Base-by-base conservation (phyloP, 2,888 invertebrate species). In the Deilephila porcellus region DNA sequence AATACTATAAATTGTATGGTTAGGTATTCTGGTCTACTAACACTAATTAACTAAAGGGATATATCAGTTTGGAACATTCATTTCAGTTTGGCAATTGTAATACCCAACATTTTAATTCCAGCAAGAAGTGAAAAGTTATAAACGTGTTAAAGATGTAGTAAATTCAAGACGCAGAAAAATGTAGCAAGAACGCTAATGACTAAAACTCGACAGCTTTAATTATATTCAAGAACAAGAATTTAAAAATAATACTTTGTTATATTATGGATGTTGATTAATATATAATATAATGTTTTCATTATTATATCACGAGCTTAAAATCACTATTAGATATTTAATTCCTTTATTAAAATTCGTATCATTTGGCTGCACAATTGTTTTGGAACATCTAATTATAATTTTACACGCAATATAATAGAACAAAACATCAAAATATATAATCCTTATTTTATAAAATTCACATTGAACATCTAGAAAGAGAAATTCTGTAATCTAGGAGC, bases 201-300 rank as follows among this genome's bases (percentile, higher is more conserved):
- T 67, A 67, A 67, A 6, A 67, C 67, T 67, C 67, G 67, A 67
- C 67, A 67, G 67, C 67, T 67, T 67, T 67, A 67, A 67, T 67
- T 67, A 25, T 29, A 67, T 52, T 67, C 17, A 25, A 67, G 17
- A 67, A 52, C 63, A 37, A 63, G 63, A 37, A 3, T 32, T 37
- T 3, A 20, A 37, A n/a, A 52, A 45, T 20, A 64, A 37, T n/a
- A 64, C 20, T 20, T 20, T 64, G n/a, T 8, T n/a, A 64, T 20
- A 64, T n/a, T 14, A 67, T 52, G 20, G 45, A 64, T 52, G 11
- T 64, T 11, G 45, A 52, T 67, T 20, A 45, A 67, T 52, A 25
- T 3, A 52, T 52, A 52, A 17, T 25, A 17, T 56, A 6, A 56
- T 45, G 45, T 45, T 63, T 63, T 20, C 34, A 8, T 63, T 63